A percentile compares a stretch with the other conserved stretches of the same genome.
phyloP scores from a whole-genome alignment of 2,797 vertebrate species.

The Argentina silus region DNA sequence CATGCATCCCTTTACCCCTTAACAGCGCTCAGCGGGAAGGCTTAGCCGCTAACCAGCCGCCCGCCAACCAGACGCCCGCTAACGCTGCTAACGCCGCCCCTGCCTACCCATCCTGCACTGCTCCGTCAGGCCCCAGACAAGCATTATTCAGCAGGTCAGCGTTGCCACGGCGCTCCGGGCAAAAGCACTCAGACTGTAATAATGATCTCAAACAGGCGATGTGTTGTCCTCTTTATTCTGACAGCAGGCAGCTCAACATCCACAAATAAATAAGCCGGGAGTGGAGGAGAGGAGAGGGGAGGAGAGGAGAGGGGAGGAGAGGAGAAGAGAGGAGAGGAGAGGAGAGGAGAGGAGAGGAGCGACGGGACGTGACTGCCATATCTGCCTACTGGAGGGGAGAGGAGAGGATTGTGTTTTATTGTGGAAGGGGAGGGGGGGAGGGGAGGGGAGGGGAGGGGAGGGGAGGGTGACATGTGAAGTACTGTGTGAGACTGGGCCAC shows the following conservation, averaged over 20 bases:
- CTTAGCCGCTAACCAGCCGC: slow-evolving; percentile 72
- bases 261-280: slow-evolving; percentile 77
- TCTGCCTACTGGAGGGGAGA: neutral
- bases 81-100: slow-evolving; percentile 2
- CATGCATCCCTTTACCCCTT: slow-evolving; percentile 78
- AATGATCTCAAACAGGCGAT: slow-evolving; percentile 77
- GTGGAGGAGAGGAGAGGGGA: slow-evolving; percentile 26
- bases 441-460: neutral
- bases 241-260: slow-evolving; percentile 74
- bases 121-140: slow-evolving; percentile 53
- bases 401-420: neutral
- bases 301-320: too few species aligned
- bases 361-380: slow-evolving; percentile 31
- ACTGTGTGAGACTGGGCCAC: neutral
- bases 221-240: slow-evolving; percentile 79
- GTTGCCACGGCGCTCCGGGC: slow-evolving; percentile 66
- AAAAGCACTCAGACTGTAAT: slow-evolving; percentile 78
- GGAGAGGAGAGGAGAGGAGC: slow-evolving; percentile 51
- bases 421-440: neutral
- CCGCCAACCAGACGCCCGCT: slow-evolving; percentile 15
- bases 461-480: neutral
- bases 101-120: slow-evolving; percentile 26
- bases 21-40: slow-evolving; percentile 74
- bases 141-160: slow-evolving; percentile 77
- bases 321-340: too few species aligned